Evolutionary conservation across 2,888 invertebrate genomes (phyloP).

Genomic region (Euplexia lucipara): DNA sequence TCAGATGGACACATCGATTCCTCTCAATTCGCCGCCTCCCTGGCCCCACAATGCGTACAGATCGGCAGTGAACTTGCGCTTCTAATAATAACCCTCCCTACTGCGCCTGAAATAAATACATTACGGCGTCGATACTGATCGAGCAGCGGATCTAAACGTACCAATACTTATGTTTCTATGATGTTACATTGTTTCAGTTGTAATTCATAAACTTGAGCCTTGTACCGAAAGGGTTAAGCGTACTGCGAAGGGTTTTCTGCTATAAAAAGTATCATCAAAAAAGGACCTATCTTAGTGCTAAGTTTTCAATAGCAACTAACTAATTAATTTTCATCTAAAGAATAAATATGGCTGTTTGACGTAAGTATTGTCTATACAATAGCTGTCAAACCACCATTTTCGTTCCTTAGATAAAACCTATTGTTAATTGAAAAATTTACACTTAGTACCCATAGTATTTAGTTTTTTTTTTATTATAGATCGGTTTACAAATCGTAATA

Average conservation of each 20-base stretch:
- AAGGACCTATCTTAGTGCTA: no score
- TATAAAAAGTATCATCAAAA: no score
- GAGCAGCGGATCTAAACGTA: conserved; percentile 28
- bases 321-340: no score
- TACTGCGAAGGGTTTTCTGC: not conserved
- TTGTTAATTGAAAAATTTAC: no score
- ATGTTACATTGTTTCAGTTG: conserved; percentile 41
- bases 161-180: conserved; percentile 3
- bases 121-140: conserved; percentile 54
- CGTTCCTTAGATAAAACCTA: no score
- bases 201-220: conserved; percentile 30
- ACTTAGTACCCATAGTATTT: no score
- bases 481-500: no score
- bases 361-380: no score
- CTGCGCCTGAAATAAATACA: conserved; percentile 58
- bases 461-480: no score
- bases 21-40: conserved; percentile 1
- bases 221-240: not conserved
- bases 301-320: no score
- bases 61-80: conserved; percentile 68
- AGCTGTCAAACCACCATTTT: no score
- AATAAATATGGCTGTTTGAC: no score
- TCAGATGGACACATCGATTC: not conserved
- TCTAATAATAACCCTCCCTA: conserved; percentile 63
- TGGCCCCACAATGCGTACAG: conserved; percentile 36